Percentiles rank a stretch among this genome's conserved stretches.
phyloP scores from a whole-genome alignment of 2,797 vertebrate genomes.

The Gymnodraco acuticeps region DNA sequence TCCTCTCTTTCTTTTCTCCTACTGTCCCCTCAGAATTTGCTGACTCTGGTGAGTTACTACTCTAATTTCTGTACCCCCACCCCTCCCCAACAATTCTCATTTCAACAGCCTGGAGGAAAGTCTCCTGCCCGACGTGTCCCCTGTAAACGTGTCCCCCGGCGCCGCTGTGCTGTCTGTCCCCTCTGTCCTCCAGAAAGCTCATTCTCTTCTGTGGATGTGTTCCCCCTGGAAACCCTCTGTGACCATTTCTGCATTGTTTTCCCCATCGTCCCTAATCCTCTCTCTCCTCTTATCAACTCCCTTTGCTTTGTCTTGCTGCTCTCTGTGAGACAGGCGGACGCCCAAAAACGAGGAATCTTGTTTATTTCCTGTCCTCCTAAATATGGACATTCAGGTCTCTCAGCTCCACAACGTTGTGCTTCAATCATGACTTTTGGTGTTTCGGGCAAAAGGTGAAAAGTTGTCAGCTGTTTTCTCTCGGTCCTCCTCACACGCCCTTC shows the following conservation, averaged over 20 bases:
- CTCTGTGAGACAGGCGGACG: conserved; percentile 12
- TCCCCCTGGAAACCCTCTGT: conserved; percentile 68
- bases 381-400: neutral
- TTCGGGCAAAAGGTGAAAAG: conserved; percentile 10
- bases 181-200: conserved; percentile 61
- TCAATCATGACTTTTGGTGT: conserved; percentile 12
- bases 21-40: conserved; percentile 88
- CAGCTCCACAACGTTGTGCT: conserved; percentile 34
- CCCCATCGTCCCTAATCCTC: conserved; percentile 70
- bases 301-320: conserved; percentile 30
- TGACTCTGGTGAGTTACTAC: conserved; percentile 88
- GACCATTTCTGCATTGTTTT: conserved; percentile 75
- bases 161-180: conserved; percentile 68
- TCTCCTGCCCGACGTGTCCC: conserved; percentile 60
- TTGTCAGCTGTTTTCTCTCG: conserved; percentile 41
- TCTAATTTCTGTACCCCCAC: conserved; percentile 71
- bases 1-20: conserved; percentile 74
- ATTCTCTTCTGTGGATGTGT: conserved; percentile 76
- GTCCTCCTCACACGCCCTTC: conserved; percentile 26
- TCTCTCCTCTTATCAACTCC: conserved; percentile 69
- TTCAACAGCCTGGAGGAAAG: conserved; percentile 65
- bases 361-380: conserved; percentile 20
- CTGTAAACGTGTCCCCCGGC: conserved; percentile 64
- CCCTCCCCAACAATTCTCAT: conserved; percentile 59
- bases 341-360: conserved; percentile 24